Percentiles rank a stretch among this genome's conserved stretches.
phyloP scores from a whole-genome alignment of 2,888 invertebrate species.

The Steinernema carpocapsae region DNA sequence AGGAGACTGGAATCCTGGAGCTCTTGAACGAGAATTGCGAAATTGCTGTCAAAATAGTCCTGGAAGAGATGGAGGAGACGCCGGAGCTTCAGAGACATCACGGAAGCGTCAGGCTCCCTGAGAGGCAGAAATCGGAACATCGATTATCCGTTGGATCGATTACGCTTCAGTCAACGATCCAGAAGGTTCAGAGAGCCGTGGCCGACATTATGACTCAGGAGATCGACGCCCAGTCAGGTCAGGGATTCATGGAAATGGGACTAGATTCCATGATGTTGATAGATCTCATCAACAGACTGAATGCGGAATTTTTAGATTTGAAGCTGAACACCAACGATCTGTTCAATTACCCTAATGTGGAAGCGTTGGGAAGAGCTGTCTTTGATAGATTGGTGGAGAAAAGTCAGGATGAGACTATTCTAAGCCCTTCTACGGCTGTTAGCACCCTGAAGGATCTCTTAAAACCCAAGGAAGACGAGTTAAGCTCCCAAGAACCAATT shows the following conservation, averaged over 20 bases:
- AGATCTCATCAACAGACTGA: constrained; percentile 56
- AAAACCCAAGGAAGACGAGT: background rate
- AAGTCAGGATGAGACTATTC: background rate
- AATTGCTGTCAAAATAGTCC: constrained; percentile 17
- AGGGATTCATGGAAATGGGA: constrained; percentile 61
- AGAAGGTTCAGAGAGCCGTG: constrained; percentile 23
- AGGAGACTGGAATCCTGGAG: constrained; percentile 22
- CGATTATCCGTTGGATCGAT: background rate
- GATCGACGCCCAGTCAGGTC: background rate
- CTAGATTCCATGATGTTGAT: constrained; percentile 62
- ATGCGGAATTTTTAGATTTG: background rate
- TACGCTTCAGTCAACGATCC: background rate
- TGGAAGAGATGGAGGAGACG: constrained; percentile 2
- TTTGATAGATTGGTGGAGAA: background rate
- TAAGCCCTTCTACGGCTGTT: background rate
- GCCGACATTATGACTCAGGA: constrained; percentile 22
- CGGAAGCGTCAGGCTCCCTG: background rate
- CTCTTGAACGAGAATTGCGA: constrained; percentile 20
- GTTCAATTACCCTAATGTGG: constrained; percentile 10
- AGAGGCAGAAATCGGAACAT: background rate
- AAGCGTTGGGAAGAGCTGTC: background rate
- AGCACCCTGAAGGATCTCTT: background rate
- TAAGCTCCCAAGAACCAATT: background rate
- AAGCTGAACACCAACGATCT: constrained; percentile 13
- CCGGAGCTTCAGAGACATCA: background rate